Conservation (phyloP, 2,888 invertebrate genomes). For the Empis livida region DNA sequence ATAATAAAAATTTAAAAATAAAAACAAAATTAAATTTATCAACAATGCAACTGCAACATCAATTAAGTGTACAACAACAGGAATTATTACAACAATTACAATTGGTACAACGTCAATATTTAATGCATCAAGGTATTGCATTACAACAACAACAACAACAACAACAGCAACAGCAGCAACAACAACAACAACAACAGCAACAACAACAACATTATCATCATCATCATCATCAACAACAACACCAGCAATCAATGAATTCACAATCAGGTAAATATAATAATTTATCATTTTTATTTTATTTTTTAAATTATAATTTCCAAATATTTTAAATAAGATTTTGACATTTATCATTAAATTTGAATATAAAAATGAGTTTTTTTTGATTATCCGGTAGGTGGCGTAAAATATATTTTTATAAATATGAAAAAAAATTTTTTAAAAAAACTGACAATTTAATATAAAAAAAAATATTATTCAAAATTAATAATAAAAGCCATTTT, state of each 20-base stretch:
- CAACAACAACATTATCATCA: not conserved
- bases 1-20: not conserved
- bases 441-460: too few relatives aligned
- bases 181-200: not conserved
- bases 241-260: not conserved
- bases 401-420: too few relatives aligned
- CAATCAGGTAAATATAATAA: not conserved
- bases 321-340: too few relatives aligned
- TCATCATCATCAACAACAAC: not conserved
- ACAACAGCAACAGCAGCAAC: not conserved
- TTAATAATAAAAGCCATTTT: too few relatives aligned
- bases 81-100: constrained; percentile 24
- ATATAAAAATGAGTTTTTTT: too few relatives aligned
- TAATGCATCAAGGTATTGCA: constrained; percentile 22
- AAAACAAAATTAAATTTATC: constrained; percentile 9
- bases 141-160: constrained; percentile 10
- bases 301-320: too few relatives aligned
- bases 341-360: too few relatives aligned
- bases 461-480: too few relatives aligned
- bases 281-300: too few relatives aligned
- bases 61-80: constrained; percentile 23
- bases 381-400: too few relatives aligned
- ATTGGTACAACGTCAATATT: constrained; percentile 22
- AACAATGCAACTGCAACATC: constrained; percentile 23
- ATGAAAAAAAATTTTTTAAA: too few relatives aligned